These are phyloP conservation scores for Drosophila lutescens DNA, from an alignment of 2,888 invertebrate species.

Conservation along the genomic window DNA sequence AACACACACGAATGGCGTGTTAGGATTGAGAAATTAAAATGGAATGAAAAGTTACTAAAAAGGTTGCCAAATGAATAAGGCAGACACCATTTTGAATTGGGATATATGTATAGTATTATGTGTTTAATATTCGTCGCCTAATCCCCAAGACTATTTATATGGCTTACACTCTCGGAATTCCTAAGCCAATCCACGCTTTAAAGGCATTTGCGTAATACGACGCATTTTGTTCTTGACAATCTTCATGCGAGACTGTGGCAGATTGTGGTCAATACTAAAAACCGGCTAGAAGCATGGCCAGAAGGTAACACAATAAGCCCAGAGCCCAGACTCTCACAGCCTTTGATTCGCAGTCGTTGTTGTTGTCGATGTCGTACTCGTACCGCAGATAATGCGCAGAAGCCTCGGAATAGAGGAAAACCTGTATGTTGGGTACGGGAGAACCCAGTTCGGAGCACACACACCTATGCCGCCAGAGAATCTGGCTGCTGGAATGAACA, in stretches of 20 bases:
- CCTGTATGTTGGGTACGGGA: conserved; percentile 62
- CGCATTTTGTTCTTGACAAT: conserved; percentile 52
- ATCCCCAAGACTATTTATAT: neutral
- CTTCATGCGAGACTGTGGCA: conserved; percentile 7
- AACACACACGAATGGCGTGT: neutral
- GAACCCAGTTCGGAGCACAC: conserved; percentile 54
- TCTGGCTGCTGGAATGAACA: conserved; percentile 16
- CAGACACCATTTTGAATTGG: neutral
- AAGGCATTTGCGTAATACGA: conserved; percentile 47
- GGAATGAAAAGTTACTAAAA: neutral
- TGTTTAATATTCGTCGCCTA: neutral
- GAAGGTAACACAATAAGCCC: conserved; percentile 66
- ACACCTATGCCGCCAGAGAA: conserved; percentile 13
- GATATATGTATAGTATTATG: neutral
- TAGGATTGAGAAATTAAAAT: neutral
- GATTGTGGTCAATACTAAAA: conserved; percentile 42
- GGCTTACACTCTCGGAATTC: conserved; percentile 16
- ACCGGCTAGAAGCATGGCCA: conserved; percentile 65
- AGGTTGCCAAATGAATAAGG: neutral
- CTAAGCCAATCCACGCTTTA: conserved; percentile 22
- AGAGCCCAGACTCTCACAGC: conserved; percentile 42
- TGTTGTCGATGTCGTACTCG: conserved; percentile 21
- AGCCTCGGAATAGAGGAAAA: conserved; percentile 56
- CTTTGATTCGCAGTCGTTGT: conserved; percentile 34
- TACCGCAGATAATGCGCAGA: conserved; percentile 70